Evolutionary conservation across 2,888 invertebrate genomes (phyloP), one percentile per base, ranked within the genome.

Genomic region (Acronicta psi): DNA sequence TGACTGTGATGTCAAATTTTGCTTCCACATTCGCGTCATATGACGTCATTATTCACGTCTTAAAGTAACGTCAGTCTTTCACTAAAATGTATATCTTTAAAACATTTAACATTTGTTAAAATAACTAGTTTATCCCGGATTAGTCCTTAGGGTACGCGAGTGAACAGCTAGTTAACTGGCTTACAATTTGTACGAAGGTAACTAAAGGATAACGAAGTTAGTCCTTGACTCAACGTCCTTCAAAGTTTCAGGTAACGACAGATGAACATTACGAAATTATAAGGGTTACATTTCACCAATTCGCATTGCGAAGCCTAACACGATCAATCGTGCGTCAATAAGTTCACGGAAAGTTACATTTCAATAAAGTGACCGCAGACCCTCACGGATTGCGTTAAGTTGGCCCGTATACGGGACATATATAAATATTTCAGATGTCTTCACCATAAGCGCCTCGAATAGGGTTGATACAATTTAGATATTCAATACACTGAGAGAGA

Each of bases 341-440:
- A 74, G 14, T 54, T 61, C 45, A 34, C 42, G 60, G 55, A 52
- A 71, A 58, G 62, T 71, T 45, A 71, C 73, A 67, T 71, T 73
- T 74, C 73, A 73, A 74, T 74, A 71, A 60, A 47, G 59, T 71
- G 66, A 63, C 62, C 60, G 40, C 41, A 54, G 23, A 51, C 56
- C 51, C 50, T 54, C 45, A 56, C 59, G 51, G 57, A 70, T 74
- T 59, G 51, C 52, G 55, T 70, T 61, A 59, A 70, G 45, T 71
- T 74, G 71, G 63, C 71, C 73, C 72, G 29, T 57, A 56, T 63
- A 47, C 46, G 58, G 54, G 41, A 42, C 57, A 43, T 64, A 41
- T 62, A 61, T 75, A 75, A 75, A 75, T 73, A 71, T 73, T 71
- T 64, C 51, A 67, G 52, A 74, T 50, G 59, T 61, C 58, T 67